Evolutionary conservation across 2,113 vertebrate genomes (phyloP).

Genomic region (Cichladusa arquata): DNA sequence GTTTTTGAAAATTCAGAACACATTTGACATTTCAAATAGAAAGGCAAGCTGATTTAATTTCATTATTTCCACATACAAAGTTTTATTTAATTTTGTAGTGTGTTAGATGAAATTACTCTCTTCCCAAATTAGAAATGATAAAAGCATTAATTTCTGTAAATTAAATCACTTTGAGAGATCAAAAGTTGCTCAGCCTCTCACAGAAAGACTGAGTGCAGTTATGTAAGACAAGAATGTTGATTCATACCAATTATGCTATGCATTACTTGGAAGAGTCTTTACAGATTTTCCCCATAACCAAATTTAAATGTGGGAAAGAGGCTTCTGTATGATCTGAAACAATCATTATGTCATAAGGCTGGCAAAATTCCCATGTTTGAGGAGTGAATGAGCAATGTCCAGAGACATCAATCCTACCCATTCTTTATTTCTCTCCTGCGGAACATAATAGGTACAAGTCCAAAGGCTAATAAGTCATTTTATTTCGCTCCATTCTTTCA

Average conservation of each 20-base stretch:
- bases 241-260: constrained; percentile 46
- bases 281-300: not conserved
- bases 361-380: not conserved
- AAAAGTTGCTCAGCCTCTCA: constrained; percentile 10
- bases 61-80: not conserved
- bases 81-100: constrained; percentile 18
- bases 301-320: not conserved
- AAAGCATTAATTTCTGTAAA: constrained; percentile 29
- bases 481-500: not conserved
- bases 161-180: constrained; percentile 6
- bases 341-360: not conserved
- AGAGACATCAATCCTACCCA: not conserved
- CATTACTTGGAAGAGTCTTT: constrained; percentile 12
- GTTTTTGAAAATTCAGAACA: not conserved
- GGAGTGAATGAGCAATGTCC: not conserved
- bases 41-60: not conserved
- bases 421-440: not conserved
- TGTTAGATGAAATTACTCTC: not conserved
- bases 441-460: not conserved
- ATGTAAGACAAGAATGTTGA: constrained; percentile 29
- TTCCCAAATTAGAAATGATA: not conserved
- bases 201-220: not conserved
- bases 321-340: not conserved
- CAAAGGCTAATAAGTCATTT: not conserved
- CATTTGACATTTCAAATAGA: not conserved